A percentile compares a stretch with the other conserved stretches of the same genome.
These are phyloP conservation scores for Hydroisotoma schaefferi DNA, from an alignment of 2,888 invertebrate genomes.

Conservation along the genomic window DNA sequence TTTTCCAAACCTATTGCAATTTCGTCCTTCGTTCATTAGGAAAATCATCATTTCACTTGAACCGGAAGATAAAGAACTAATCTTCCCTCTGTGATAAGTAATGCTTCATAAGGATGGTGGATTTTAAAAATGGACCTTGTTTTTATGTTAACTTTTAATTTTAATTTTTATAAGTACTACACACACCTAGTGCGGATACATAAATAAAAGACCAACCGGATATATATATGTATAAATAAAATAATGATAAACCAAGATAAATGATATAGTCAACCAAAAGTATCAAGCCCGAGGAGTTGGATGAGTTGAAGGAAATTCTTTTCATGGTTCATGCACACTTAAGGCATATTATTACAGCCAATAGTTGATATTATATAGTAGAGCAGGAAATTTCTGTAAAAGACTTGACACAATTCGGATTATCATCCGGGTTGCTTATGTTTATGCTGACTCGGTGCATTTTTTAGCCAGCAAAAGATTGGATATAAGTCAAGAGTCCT, in stretches of 20 bases:
- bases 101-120: too few species aligned
- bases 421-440: constrained; percentile 6
- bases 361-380: neutral
- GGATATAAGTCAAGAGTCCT: constrained; percentile 7
- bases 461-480: constrained; percentile 9
- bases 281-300: neutral
- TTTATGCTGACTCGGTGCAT: constrained; percentile 5
- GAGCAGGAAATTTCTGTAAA: constrained; percentile 2
- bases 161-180: too few species aligned
- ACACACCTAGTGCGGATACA: too few species aligned
- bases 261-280: neutral
- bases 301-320: neutral
- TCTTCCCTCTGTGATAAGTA: too few species aligned
- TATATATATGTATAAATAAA: neutral
- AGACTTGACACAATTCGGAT: constrained; percentile 11
- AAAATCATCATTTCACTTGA: too few species aligned
- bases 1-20: too few species aligned
- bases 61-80: too few species aligned
- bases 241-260: neutral
- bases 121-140: too few species aligned
- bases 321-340: neutral
- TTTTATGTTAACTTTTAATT: too few species aligned
- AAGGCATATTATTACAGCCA: neutral
- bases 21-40: too few species aligned
- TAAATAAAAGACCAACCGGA: too few species aligned